phyloP scores from a whole-genome alignment of 2,113 vertebrate genomes.

The Catharus minimus region DNA sequence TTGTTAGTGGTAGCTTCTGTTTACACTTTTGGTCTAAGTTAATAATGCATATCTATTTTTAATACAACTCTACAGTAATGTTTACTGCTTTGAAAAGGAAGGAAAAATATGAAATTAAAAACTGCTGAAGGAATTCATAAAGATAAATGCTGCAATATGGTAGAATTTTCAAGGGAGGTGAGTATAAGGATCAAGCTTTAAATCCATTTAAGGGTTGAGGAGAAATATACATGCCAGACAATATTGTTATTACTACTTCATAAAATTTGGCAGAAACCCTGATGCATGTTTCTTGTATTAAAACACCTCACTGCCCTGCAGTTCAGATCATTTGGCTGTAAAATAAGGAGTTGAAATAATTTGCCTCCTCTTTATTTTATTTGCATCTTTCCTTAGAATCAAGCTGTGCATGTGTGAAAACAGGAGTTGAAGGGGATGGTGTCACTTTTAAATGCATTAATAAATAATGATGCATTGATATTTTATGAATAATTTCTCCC shows the following conservation, averaged over 20 bases:
- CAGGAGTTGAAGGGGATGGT: neutral
- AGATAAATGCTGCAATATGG: slow-evolving; percentile 22
- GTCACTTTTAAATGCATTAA: neutral
- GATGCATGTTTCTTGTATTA: neutral
- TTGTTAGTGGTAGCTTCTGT: neutral
- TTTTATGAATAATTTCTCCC: neutral
- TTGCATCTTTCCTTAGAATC: neutral
- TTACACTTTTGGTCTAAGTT: neutral
- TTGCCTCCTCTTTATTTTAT: neutral
- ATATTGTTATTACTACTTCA: neutral
- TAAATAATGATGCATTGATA: neutral
- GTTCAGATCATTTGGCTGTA: neutral
- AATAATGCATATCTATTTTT: slow-evolving; percentile 3
- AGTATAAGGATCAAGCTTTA: neutral
- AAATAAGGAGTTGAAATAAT: neutral
- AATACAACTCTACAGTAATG: neutral
- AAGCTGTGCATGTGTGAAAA: neutral
- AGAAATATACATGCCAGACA: neutral
- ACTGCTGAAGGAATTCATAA: neutral
- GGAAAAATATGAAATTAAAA: neutral
- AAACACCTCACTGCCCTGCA: neutral
- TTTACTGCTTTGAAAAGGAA: slow-evolving; percentile 16
- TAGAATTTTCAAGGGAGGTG: slow-evolving; percentile 13
- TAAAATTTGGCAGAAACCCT: slow-evolving; percentile 7
- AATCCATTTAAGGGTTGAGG: neutral